These are phyloP conservation scores for Chiloscyllium plagiosum DNA, from an alignment of 2,113 vertebrate genomes.

Conservation along the genomic window DNA sequence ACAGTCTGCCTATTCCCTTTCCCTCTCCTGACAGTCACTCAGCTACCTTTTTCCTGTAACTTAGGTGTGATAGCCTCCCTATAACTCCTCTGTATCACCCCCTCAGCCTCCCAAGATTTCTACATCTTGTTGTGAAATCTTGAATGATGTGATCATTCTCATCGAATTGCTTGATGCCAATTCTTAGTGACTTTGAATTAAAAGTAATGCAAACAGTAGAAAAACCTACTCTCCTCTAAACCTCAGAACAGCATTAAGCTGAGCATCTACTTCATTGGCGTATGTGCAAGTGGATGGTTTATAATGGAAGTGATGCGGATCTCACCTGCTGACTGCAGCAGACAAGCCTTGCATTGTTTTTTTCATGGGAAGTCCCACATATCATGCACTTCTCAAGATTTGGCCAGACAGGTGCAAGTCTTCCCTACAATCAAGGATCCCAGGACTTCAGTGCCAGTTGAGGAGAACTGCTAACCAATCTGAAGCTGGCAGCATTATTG, in stretches of 20 bases:
- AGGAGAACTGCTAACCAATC: background rate
- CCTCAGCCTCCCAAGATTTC: too few relatives aligned
- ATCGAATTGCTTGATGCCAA: too few relatives aligned
- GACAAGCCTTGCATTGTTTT: background rate
- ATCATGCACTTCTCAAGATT: background rate
- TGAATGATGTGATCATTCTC: too few relatives aligned
- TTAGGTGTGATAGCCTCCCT: too few relatives aligned
- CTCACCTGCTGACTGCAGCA: background rate
- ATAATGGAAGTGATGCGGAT: background rate
- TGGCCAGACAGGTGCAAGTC: background rate
- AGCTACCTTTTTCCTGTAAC: too few relatives aligned
- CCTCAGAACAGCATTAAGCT: background rate
- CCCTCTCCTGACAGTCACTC: too few relatives aligned
- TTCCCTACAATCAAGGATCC: background rate
- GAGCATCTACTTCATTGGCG: background rate
- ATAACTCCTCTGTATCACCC: too few relatives aligned
- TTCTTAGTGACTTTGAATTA: background rate
- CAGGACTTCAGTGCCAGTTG: too few relatives aligned
- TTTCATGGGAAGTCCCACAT: too few relatives aligned
- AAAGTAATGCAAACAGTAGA: background rate
- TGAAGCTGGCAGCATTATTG: background rate
- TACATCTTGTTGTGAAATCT: too few relatives aligned
- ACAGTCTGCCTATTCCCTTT: too few relatives aligned
- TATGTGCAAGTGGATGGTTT: background rate
- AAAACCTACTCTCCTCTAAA: background rate